Evolutionary conservation across 2,888 invertebrate species (phyloP), one percentile per base, ranked within the genome.

Genomic region (Bibio marci): DNA sequence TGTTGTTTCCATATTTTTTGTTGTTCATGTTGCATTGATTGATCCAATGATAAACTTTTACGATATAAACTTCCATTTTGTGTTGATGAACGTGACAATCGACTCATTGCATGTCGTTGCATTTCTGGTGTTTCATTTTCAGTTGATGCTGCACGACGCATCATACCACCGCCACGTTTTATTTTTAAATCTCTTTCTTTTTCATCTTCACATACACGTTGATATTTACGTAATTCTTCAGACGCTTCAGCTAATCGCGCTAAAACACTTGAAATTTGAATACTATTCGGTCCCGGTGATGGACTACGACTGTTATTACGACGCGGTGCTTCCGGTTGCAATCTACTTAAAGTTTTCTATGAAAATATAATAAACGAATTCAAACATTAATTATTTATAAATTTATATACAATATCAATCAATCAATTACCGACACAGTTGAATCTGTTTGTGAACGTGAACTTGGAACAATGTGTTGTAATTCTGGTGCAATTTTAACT

Each of bases 1-100:
- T 77, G 75, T 22, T 77, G 75, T 48, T 77, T 80, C 88, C 88
- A 88, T 50, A 88, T 85, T 41, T 66, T 68, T 64, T 79, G 66
- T 50, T 63, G 62, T 46, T 67, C 68, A 35, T 58, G 51, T 44
- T 66, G 65, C 45, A 64, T 63, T 31, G 62, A 57, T 55, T 81
- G 80, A 56, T 80, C 80, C 44, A 81, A 55, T 7, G 80, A 80
- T 34, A 80, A 57, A 55, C 78, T 77, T 53, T 78, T 80, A 44
- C 78, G 64, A 46, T 75, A 71, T 33, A 79, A 55, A 52, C 69
- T 74, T 39, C 70, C 66, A 52, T 67, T 67, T 25, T 56, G 54
- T 3, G 48, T 34, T 4, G 57, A 54, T 15, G 56, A 52, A 6
- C 57, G 49, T 2, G 57, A 53, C 5, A 63, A 42, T 18, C 56